Evolutionary conservation across 2,797 vertebrate genomes (phyloP), one percentile per base, ranked within the genome.

Genomic region (Fratercula arctica): DNA sequence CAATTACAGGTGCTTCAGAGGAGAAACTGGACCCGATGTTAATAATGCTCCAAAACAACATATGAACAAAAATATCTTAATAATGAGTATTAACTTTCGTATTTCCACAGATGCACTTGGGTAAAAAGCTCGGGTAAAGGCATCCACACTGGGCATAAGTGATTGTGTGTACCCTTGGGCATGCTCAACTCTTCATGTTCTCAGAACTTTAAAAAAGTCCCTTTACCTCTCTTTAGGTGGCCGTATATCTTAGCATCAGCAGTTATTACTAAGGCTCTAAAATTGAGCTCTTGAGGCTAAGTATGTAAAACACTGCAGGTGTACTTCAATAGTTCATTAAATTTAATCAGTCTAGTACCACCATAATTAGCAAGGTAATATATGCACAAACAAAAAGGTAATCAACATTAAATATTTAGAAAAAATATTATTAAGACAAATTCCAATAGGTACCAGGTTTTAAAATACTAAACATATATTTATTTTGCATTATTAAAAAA

Each of bases 301-400:
- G 48, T 41, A 48, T 25, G 50, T 54, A 75, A 86, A 95, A 75
- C 54, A 64, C 50, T 72, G 39, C 73, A 90, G 69, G 57, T 69
- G 57, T 63, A 64, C 39, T 75, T 87, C 86, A 92, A 56, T 23
- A 48, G 78, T 57, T 88, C 66, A 93, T 93, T 67, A 46, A 35
- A 69, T 67, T 51, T 81, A 89, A 87, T 89, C 29, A 43, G 72
- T 43, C 41, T 77, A 72, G 76, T 59, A 81, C 39, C 37, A 59
- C 24, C n/a, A 31, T 87, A 70, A 95, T 85, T 94, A 91, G 41
- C 72, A 72, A 92, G 24, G 45, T 74, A 77, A 94, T n/a, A 70
- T 14, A 46, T 67, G 17, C 35, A 84, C 67, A 74, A 95, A 72
- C 70, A 68, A 84, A 84, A 85, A 73, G 33, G 56, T 70, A 93